These are phyloP conservation scores for Odontomachus brunneus DNA, from an alignment of 1,140 invertebrate species.

Conservation along the genomic window DNA sequence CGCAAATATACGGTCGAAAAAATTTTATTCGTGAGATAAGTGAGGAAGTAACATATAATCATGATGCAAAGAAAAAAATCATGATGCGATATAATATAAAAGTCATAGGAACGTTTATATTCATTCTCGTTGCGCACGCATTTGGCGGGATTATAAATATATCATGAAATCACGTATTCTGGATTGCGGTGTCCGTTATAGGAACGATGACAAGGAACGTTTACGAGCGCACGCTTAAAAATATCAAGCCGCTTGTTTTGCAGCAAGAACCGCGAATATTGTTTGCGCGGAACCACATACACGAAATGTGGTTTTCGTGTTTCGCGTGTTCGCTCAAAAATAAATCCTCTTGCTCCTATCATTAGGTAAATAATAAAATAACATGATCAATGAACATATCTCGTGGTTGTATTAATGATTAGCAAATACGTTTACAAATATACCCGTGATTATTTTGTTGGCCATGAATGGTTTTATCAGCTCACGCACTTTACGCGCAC, in stretches of 20 bases:
- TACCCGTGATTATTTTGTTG: not conserved
- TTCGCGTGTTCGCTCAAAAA: not conserved
- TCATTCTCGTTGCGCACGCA: not conserved
- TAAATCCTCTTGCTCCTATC: not conserved
- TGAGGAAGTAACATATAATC: not conserved
- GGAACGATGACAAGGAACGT: not conserved
- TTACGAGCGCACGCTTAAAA: not conserved
- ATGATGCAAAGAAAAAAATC: not conserved
- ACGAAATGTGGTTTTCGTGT: not conserved
- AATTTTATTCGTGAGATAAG: not conserved
- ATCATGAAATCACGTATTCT: not conserved
- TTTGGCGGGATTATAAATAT: constrained; percentile 16
- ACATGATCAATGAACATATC: constrained; percentile 9
- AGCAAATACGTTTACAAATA: constrained; percentile 8
- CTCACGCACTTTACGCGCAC: not conserved
- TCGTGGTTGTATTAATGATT: constrained; percentile 19
- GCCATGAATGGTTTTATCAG: constrained; percentile 2
- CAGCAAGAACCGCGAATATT: constrained; percentile 6
- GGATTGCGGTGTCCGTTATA: not conserved
- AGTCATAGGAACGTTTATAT: not conserved
- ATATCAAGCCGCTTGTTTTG: not conserved
- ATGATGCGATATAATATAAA: not conserved
- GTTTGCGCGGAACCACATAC: not conserved
- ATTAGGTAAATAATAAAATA: constrained; percentile 33
- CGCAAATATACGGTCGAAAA: constrained; percentile 5